These are phyloP conservation scores for Scolopax rusticola DNA, from an alignment of 2,797 vertebrate genomes.

Conservation along the genomic window DNA sequence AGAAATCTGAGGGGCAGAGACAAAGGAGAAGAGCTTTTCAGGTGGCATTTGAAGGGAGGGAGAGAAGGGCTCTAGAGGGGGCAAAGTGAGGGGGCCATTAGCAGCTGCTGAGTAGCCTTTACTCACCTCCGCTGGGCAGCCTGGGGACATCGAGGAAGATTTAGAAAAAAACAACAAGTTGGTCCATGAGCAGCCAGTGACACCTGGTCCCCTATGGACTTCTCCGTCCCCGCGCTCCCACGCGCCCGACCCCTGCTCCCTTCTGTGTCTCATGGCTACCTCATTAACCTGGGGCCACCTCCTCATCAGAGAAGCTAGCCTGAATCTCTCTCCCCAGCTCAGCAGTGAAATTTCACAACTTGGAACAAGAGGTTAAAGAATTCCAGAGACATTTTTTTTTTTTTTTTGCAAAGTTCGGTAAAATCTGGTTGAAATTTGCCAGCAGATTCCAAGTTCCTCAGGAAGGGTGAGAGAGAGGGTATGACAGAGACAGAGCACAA, in stretches of 20 bases:
- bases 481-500: fast-evolving
- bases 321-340: fast-evolving
- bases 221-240: neutral
- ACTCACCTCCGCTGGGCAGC: constrained; percentile 44
- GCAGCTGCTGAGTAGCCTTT: constrained; percentile 28
- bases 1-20: neutral
- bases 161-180: constrained; percentile 53
- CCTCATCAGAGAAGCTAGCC: neutral
- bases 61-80: neutral
- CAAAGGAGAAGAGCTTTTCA: constrained; percentile 27
- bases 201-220: neutral
- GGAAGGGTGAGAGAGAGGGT: neutral
- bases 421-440: neutral
- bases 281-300: neutral
- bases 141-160: constrained; percentile 1
- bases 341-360: neutral
- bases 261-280: neutral
- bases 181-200: constrained; percentile 16
- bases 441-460: neutral
- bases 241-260: neutral
- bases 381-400: neutral
- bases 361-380: neutral
- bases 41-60: neutral
- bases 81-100: neutral
- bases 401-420: neutral